These are phyloP conservation scores for Sinohyriopsis cumingii DNA, from an alignment of 2,888 invertebrate species.

Conservation along the genomic window DNA sequence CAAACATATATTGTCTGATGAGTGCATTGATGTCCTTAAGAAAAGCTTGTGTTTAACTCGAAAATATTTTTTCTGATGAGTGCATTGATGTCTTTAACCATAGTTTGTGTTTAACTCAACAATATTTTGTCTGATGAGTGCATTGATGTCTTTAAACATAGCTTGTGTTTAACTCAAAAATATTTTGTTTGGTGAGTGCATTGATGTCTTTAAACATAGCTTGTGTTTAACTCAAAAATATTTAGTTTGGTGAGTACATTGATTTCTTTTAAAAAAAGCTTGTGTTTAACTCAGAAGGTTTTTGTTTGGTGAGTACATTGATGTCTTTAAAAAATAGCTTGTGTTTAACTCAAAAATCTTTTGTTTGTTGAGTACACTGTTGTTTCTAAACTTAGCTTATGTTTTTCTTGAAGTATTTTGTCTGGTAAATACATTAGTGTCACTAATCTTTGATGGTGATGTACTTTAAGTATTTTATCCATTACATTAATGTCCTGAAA, in stretches of 20 bases:
- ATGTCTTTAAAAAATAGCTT: not conserved
- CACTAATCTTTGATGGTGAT: too few relatives aligned
- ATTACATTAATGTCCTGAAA: too few relatives aligned
- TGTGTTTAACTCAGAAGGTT: slow-evolving; percentile 72
- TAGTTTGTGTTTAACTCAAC: slow-evolving; percentile 68
- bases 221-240: slow-evolving; percentile 73
- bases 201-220: too few relatives aligned
- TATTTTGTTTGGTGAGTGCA: slow-evolving; percentile 75
- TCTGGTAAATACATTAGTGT: slow-evolving; percentile 73
- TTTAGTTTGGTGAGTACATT: slow-evolving; percentile 74
- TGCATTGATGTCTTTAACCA: too few relatives aligned
- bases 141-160: not conserved
- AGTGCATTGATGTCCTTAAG: too few relatives aligned
- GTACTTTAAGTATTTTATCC: too few relatives aligned
- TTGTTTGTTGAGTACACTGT: slow-evolving; percentile 73
- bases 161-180: slow-evolving; percentile 72
- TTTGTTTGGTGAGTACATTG: slow-evolving; percentile 75
- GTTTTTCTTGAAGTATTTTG: slow-evolving; percentile 75
- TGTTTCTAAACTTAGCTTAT: too few relatives aligned
- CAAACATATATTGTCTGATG: slow-evolving; percentile 77
- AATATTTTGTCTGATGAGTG: slow-evolving; percentile 77
- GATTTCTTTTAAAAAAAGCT: not conserved
- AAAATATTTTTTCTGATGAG: slow-evolving; percentile 76
- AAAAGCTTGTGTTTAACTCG: slow-evolving; percentile 68
- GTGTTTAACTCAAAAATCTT: slow-evolving; percentile 75